Evolutionary conservation across 2,888 invertebrate species (phyloP), one percentile per base, ranked within the genome.

Genomic region (Pseudococcus longispinus): DNA sequence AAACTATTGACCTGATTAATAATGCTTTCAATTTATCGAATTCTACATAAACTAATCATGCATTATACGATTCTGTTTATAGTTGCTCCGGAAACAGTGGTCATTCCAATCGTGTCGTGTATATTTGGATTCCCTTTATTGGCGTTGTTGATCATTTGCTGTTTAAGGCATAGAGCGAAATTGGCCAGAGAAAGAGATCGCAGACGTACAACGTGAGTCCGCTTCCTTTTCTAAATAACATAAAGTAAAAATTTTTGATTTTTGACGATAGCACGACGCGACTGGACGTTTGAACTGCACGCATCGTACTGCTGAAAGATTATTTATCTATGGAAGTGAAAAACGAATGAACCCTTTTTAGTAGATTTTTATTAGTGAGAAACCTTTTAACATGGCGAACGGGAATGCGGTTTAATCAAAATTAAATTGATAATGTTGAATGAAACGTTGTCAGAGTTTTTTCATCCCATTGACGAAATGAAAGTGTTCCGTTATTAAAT

Each of bases 61-160:
- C 11, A 60, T 60, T 60, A 23, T 70, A 18, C 18, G 15, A 80
- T 85, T 74, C 26, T 51, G 65, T 83, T 93, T 93, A 37, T 93
- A 96, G 96, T 96, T 89, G 94, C 96, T 83, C 96, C 96, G 85
- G 96, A 96, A 91, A 96, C 95, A 87, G 95, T 96, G 89, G 96
- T 96, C 86, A 94, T 96, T 89, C 96, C 96, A 74, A 96, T 96
- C 89, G 95, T 96, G 84, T 96, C 96, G 87, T 96, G 96, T 91
- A 97, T 97, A 90, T 93, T 97, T 90, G 96, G 96, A 88, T 97
- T 97, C 90, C 97, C 97, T 60, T 92, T 97, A 89, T 91, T 97
- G 90, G 96, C 96, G 3, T 92, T 97, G 88, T 93, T 96, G 89
- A 95, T 97, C 88, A 96, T 97, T 90, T 97, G 96, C 91, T 96